A percentile compares a stretch with the other conserved stretches of the same genome.
Evolutionary conservation across 2,113 vertebrate species (phyloP).

Genomic region (Aldabrachelys gigantea): DNA sequence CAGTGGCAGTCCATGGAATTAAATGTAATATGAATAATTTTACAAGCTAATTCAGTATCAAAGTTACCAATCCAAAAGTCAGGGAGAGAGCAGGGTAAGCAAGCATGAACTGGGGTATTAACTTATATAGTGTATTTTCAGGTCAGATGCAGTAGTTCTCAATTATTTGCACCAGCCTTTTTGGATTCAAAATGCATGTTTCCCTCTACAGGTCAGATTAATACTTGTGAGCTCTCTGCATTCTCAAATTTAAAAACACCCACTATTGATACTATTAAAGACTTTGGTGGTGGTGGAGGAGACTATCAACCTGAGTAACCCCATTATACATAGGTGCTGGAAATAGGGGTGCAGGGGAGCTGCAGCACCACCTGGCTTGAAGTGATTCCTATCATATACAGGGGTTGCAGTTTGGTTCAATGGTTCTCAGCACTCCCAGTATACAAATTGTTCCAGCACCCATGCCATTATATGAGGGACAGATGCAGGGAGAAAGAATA

Average conservation of each 20-base stretch:
- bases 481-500: neutral
- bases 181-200: too few relatives aligned
- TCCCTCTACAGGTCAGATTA: neutral
- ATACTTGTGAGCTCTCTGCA: neutral
- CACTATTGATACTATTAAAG: neutral
- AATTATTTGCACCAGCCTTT: too few relatives aligned
- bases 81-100: neutral
- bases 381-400: too few relatives aligned
- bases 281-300: neutral
- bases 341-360: too few relatives aligned
- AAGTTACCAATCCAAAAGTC: neutral
- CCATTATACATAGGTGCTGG: neutral
- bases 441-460: too few relatives aligned
- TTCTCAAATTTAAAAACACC: neutral
- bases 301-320: neutral
- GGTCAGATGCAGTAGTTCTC: neutral
- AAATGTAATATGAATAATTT: neutral
- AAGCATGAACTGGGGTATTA: neutral
- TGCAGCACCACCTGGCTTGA: too few relatives aligned
- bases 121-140: neutral
- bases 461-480: too few relatives aligned
- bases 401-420: too few relatives aligned
- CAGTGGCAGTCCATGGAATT: neutral
- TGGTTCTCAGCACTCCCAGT: too few relatives aligned
- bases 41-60: neutral